phyloP scores from a whole-genome alignment of 2,888 invertebrate species.

The Barypeithes pellucidus region DNA sequence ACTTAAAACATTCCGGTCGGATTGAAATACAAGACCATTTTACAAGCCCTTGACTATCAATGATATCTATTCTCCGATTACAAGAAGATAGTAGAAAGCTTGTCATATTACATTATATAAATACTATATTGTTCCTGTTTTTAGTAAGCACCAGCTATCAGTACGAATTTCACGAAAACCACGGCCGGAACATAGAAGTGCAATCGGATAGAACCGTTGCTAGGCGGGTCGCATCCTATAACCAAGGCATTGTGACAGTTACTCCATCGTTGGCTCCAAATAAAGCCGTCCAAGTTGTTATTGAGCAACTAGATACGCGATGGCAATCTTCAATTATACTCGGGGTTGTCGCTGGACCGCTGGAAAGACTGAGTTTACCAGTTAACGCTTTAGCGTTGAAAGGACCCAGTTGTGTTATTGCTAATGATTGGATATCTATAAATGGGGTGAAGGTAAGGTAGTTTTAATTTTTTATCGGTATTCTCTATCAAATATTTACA shows the following conservation, averaged over 20 bases:
- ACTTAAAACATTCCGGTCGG: too few relatives aligned
- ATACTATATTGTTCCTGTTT: not conserved
- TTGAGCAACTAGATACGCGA: constrained; percentile 71
- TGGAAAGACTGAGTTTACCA: constrained; percentile 78
- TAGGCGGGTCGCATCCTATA: constrained; percentile 85
- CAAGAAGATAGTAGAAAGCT: too few relatives aligned
- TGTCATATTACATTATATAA: too few relatives aligned
- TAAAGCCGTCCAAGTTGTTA: constrained; percentile 65
- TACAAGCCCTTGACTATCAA: too few relatives aligned
- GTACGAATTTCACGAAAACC: constrained; percentile 86
- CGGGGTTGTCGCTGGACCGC: constrained; percentile 85
- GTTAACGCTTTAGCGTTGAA: constrained; percentile 84
- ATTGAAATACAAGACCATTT: too few relatives aligned
- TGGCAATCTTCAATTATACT: constrained; percentile 80
- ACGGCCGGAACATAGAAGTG: constrained; percentile 87
- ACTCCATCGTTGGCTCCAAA: constrained; percentile 70
- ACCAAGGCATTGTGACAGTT: constrained; percentile 84
- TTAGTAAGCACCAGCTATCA: constrained; percentile 19
- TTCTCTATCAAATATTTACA: too few relatives aligned
- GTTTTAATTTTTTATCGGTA: too few relatives aligned
- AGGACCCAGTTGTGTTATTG: constrained; percentile 86
- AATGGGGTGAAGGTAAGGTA: constrained; percentile 87
- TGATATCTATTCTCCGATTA: too few relatives aligned
- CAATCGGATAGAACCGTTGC: constrained; percentile 79
- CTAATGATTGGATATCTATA: constrained; percentile 86